Percentiles rank a stretch among this genome's conserved stretches.
phyloP scores from a whole-genome alignment of 1,140 invertebrate genomes.

The Monomorium pharaonis region DNA sequence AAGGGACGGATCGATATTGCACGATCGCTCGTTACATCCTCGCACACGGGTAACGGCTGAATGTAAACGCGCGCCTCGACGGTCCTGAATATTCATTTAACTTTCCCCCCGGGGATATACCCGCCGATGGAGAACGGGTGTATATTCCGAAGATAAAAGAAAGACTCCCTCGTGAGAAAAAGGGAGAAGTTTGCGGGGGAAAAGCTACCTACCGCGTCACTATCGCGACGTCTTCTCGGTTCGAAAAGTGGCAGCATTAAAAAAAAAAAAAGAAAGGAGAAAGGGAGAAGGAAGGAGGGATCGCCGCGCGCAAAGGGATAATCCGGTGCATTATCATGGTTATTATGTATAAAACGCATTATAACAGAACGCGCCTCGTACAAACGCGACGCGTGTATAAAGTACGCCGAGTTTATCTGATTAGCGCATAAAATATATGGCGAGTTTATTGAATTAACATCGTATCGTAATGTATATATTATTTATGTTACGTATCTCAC shows the following conservation, averaged over 20 bases:
- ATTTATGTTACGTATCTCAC: conserved; percentile 10
- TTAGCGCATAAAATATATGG: conserved; percentile 21
- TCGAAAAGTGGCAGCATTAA: conserved; percentile 16
- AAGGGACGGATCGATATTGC: conserved; percentile 38
- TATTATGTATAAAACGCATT: neutral
- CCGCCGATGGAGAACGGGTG: conserved; percentile 34
- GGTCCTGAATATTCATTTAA: conserved; percentile 60
- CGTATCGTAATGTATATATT: neutral
- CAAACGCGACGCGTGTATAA: neutral
- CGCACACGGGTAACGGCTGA: conserved; percentile 29
- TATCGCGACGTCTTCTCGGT: conserved; percentile 10
- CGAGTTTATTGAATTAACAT: conserved; percentile 31
- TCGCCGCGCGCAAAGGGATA: neutral
- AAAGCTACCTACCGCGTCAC: neutral
- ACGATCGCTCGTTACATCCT: conserved; percentile 46
- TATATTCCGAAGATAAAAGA: conserved; percentile 48
- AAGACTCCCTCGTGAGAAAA: conserved; percentile 3
- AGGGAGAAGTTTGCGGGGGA: neutral
- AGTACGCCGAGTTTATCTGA: neutral
- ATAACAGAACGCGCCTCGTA: neutral
- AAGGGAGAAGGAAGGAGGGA: neutral
- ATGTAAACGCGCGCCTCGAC: conserved; percentile 43
- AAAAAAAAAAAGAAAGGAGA: neutral
- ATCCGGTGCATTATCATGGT: conserved; percentile 9
- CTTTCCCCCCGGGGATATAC: conserved; percentile 41